Base-by-base conservation (phyloP, 1,140 invertebrate species). In the Coboldia fuscipes region DNA sequence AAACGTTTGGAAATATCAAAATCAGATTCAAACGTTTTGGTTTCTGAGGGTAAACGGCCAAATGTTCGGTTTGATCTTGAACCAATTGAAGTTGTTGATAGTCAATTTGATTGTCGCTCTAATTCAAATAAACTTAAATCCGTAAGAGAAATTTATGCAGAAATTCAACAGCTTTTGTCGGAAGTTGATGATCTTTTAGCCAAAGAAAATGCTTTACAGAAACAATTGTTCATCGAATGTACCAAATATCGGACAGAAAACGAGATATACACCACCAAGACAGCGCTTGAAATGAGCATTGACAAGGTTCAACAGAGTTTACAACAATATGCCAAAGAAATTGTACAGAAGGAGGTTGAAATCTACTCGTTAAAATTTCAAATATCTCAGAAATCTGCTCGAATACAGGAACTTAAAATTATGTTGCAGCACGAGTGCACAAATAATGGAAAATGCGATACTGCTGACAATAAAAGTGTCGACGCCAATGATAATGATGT, bases 341-440 rank as follows among this genome's bases (percentile, higher is more conserved):
- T 34, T 13, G 16, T 34, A 19, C 12, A 27, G 17, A 24, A 26
- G 23, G 33, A 34, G 26, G 8, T 34, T 12, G 22, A 34, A 26
- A 7, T 34, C 5, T 23, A 19, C 16, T 15, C 23, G 13, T 16
- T 34, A 10, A 22, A 34, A 26, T 3, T 26, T 8, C 21, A 34
- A 27, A 34, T 34, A 16, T 13, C 23, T 16, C 33, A 17, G 3
- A 34, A 34, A 27, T 20, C 12, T 12, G 21, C n/a, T n/a, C n/a
- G n/a, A n/a, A n/a, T n/a, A n/a, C n/a, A n/a, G n/a, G n/a, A n/a
- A n/a, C n/a, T n/a, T n/a, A n/a, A n/a, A n/a, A n/a, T n/a, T n/a
- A n/a, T n/a, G n/a, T n/a, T n/a, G n/a, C n/a, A n/a, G n/a, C 3
- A 12, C 3, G 30, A 19, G 17, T 16, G 6, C 12, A 5, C 14